Percentiles rank a stretch among this genome's conserved stretches.
Conservation (phyloP, 2,113 vertebrate genomes). For the Perognathus longimembris region DNA sequence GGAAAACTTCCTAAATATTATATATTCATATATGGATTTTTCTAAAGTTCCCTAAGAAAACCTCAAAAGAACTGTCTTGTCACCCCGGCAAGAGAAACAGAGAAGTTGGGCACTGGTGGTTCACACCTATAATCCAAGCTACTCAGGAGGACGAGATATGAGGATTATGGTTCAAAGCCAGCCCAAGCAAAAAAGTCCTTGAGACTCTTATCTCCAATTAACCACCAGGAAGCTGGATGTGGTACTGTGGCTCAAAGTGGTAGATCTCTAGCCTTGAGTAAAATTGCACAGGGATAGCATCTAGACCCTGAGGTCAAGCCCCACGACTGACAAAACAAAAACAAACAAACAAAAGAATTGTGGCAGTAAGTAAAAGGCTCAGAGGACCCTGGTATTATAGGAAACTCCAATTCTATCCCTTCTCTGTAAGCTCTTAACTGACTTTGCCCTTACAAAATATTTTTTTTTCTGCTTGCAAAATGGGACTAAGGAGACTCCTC, state of each 20-base stretch:
- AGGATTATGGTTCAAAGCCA: no score
- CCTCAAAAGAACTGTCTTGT: not conserved
- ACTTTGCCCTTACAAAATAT: not conserved
- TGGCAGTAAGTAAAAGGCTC: not conserved
- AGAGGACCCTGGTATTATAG: not conserved
- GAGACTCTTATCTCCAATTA: no score
- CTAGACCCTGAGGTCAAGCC: no score
- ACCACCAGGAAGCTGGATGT: no score
- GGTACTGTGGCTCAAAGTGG: no score
- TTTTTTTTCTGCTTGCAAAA: not conserved
- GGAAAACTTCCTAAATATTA: no score
- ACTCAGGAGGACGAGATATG: no score
- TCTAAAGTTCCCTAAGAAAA: not conserved
- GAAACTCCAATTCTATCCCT: not conserved
- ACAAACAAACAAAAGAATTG: not conserved
- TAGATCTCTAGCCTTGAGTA: no score
- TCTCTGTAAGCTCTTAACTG: not conserved
- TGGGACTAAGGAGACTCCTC: not conserved
- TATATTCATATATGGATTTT: not conserved
- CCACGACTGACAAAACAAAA: no score
- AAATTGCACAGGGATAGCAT: no score
- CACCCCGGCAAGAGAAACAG: not conserved
- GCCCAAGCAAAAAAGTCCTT: no score
- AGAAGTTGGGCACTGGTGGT: not conserved
- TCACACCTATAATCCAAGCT: no score